Evolutionary conservation across 2,888 invertebrate genomes (phyloP).

Genomic region (Campoplex capitator): DNA sequence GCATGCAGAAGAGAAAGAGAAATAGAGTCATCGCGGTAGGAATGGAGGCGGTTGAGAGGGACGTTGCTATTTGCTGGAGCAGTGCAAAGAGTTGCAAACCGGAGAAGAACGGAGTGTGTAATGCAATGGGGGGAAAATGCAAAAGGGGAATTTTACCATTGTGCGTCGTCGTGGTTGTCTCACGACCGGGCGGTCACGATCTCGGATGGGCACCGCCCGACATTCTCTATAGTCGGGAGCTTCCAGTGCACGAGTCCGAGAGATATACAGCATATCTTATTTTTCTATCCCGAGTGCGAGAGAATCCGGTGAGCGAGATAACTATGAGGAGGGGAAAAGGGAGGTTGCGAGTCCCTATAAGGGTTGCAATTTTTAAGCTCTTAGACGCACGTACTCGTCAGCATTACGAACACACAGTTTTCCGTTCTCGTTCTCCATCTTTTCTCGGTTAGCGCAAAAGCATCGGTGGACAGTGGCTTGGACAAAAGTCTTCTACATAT

Average conservation of each 20-base stretch:
- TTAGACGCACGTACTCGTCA: conserved; percentile 72
- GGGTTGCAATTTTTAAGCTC: conserved; percentile 73
- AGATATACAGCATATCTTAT: conserved; percentile 74
- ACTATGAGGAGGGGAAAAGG: conserved; percentile 72
- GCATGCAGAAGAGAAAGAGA: not conserved
- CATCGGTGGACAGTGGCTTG: conserved; percentile 30
- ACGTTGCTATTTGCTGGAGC: conserved; percentile 16
- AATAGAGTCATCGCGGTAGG: conserved; percentile 10
- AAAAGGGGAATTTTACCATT: conserved; percentile 14
- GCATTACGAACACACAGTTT: conserved; percentile 27
- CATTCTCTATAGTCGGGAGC: conserved; percentile 69
- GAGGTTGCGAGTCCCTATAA: conserved; percentile 75
- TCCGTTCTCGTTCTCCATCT: conserved; percentile 20
- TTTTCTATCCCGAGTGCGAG: conserved; percentile 75
- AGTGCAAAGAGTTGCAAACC: conserved; percentile 6
- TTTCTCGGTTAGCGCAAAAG: conserved; percentile 38
- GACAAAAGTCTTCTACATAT: conserved; percentile 27
- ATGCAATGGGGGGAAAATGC: conserved; percentile 25
- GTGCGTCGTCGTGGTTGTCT: conserved; percentile 40
- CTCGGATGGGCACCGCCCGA: conserved; percentile 77
- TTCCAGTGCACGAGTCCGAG: conserved; percentile 14
- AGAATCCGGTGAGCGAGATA: conserved; percentile 16
- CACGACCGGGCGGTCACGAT: conserved; percentile 77
- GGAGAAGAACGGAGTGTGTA: conserved; percentile 13
- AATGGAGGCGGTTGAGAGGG: conserved; percentile 1